Evolutionary conservation across 2,888 invertebrate species (phyloP), one percentile per base, ranked within the genome.

Genomic region (Uropetala carovei): DNA sequence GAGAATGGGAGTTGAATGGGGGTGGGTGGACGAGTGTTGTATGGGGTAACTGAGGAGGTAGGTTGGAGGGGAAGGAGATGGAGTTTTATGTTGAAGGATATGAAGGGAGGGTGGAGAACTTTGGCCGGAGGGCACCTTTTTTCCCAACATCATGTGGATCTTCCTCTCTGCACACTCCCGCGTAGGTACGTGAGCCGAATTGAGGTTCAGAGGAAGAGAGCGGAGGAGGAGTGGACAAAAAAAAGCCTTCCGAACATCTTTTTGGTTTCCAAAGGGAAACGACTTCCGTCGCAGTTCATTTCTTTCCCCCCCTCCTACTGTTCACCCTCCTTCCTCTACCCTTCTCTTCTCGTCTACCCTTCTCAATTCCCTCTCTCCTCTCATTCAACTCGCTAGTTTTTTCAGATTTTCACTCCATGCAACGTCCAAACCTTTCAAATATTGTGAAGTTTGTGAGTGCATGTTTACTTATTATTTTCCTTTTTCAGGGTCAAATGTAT

Each of bases 231-330:
- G 18, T 10, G 22, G 68, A 13, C 14, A 13, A 22, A 75, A 75
- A 27, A 75, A 75, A 13, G 75, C 75, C 75, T 75, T 75, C 75
- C 75, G 22, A n/a, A 75, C 75, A 75, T 75, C 75, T 75, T 75
- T 75, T 75, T 75, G 75, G 75, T 22, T 75, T 75, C 75, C 75
- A 68, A 68, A 68, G 68, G 68, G 22, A 75, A 75, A 75, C 22
- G 75, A 75, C 75, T 27, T 22, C 27, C 75, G 75, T 27, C 7
- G 75, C 22, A 75, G 75, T 75, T 75, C 75, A 75, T 75, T 75
- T n/a, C n/a, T 22, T 75, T 18, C 64, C 64, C 64, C 64, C 16
- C 11, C 11, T 13, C 75, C 2, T 13, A 75, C 75, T 27, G 8
- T n/a, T 3, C 43, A 3, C 43, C 5, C 5, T 43, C 43, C 43